Conservation (phyloP, 2,888 invertebrate genomes). For the Chrysodeixis includens region DNA sequence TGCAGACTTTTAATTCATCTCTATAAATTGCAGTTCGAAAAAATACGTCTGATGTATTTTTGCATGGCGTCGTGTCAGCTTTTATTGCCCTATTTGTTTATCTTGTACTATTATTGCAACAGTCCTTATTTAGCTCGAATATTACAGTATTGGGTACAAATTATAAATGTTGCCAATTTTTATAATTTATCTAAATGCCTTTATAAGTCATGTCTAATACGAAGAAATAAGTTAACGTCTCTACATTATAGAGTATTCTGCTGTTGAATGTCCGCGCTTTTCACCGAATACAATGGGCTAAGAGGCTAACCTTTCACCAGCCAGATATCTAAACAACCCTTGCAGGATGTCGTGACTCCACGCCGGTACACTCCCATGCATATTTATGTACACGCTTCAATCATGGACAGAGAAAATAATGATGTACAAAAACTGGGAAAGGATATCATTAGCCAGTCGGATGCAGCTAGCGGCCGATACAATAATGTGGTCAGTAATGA, state of each 20-base stretch:
- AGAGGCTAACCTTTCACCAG: conserved; percentile 47
- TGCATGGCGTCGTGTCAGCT: conserved; percentile 15
- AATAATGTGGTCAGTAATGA: conserved; percentile 61
- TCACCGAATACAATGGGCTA: conserved; percentile 27
- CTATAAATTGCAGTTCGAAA: conserved; percentile 14
- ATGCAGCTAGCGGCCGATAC: conserved; percentile 49
- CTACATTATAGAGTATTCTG: conserved; percentile 20
- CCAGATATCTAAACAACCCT: conserved; percentile 46
- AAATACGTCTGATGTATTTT: conserved; percentile 22
- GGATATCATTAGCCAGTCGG: conserved; percentile 58
- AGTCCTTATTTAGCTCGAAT: conserved; percentile 18
- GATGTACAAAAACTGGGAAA: conserved; percentile 56
- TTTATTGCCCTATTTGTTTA: conserved; percentile 7
- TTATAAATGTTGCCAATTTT: not conserved
- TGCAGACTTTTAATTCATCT: conserved; percentile 18
- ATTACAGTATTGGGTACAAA: conserved; percentile 7
- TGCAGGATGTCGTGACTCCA: conserved; percentile 53
- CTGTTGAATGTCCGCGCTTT: conserved; percentile 18
- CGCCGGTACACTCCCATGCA: conserved; percentile 41
- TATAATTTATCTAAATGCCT: not conserved
- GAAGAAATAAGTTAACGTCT: conserved; percentile 7
- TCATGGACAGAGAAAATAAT: conserved; percentile 54
- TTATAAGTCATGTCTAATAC: conserved; percentile 1
- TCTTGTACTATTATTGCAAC: conserved; percentile 8
- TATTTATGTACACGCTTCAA: conserved; percentile 55